Percentiles rank a stretch among this genome's conserved stretches.
These are phyloP conservation scores for Hippoglossus hippoglossus DNA, from an alignment of 2,797 vertebrate genomes.

Conservation along the genomic window DNA sequence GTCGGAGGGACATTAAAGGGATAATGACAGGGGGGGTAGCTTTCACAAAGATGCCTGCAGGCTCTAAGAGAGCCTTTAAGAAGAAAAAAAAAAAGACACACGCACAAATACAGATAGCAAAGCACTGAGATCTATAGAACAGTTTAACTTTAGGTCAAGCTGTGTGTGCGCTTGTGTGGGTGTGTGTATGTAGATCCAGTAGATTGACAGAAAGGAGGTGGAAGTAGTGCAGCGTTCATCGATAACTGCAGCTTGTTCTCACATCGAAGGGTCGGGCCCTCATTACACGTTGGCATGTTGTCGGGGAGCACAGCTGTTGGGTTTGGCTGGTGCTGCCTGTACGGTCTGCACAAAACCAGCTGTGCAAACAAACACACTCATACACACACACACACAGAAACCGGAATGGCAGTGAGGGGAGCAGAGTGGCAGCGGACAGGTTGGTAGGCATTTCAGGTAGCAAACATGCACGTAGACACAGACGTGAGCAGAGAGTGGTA, in stretches of 20 bases:
- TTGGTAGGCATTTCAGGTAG: constrained; percentile 45
- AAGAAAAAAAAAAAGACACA: constrained; percentile 26
- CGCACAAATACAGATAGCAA: constrained; percentile 20
- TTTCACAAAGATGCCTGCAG: constrained; percentile 72
- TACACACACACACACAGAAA: constrained; percentile 36
- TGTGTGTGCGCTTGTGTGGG: constrained; percentile 7
- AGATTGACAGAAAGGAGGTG: constrained; percentile 58
- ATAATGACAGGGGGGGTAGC: constrained; percentile 70
- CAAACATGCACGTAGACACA: constrained; percentile 14
- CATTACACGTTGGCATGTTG: constrained; percentile 67
- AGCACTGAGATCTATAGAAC: constrained; percentile 48
- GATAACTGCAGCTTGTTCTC: constrained; percentile 71
- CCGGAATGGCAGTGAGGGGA: constrained; percentile 45
- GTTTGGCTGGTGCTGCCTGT: constrained; percentile 67
- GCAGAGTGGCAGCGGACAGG: constrained; percentile 43
- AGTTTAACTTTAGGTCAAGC: constrained; percentile 53
- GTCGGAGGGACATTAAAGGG: constrained; percentile 82
- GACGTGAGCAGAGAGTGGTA: constrained; percentile 10
- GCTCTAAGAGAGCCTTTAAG: constrained; percentile 53
- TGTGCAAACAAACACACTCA: constrained; percentile 76
- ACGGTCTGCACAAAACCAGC: constrained; percentile 72
- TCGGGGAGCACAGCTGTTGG: constrained; percentile 71
- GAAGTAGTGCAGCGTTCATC: constrained; percentile 52
- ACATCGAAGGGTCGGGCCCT: constrained; percentile 68
- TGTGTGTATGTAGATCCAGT: constrained; percentile 26